These are phyloP conservation scores for Lithophane semibrunnea DNA, from an alignment of 2,888 invertebrate genomes.

Conservation along the genomic window DNA sequence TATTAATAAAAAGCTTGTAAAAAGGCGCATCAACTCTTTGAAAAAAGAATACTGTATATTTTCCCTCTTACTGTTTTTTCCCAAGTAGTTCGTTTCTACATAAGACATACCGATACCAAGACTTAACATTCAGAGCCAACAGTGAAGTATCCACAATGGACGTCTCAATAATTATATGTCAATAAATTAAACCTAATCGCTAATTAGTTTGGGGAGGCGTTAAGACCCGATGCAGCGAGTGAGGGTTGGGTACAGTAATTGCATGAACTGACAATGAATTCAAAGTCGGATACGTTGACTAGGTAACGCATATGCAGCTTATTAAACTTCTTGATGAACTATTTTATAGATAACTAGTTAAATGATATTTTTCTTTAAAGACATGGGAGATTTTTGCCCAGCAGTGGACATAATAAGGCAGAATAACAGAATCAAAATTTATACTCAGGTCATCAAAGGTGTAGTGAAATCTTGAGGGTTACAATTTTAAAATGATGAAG, in stretches of 20 bases:
- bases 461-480: not conserved
- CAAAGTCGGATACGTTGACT: constrained; percentile 12
- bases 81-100: not conserved
- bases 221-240: constrained; percentile 2
- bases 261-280: constrained; percentile 25
- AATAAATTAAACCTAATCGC: constrained; percentile 32
- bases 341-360: not conserved
- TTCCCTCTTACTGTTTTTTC: not conserved
- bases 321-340: constrained; percentile 6
- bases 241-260: constrained; percentile 6
- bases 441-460: not conserved
- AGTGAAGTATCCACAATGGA: not conserved
- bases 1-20: no score
- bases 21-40: not conserved
- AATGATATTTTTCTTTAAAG: not conserved
- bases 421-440: not conserved
- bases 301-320: not conserved
- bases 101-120: no score
- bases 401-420: not conserved
- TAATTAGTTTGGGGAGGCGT: constrained; percentile 36
- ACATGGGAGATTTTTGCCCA: not conserved
- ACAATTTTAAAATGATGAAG: not conserved
- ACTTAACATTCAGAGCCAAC: not conserved
- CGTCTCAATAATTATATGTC: constrained; percentile 29
- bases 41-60: not conserved